Base-by-base conservation (phyloP, 2,797 vertebrate genomes). In the Echeneis naucrates region DNA sequence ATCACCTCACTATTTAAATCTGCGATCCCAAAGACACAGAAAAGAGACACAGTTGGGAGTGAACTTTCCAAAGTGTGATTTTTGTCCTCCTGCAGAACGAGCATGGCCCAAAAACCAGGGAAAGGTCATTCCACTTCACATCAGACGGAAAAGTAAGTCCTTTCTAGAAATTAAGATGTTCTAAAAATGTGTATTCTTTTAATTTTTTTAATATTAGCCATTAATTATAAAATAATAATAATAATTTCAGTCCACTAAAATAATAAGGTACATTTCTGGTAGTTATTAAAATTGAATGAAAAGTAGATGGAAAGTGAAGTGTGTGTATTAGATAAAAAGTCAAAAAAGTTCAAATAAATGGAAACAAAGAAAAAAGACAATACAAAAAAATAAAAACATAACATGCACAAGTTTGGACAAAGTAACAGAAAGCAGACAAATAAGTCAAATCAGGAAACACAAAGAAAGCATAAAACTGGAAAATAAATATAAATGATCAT, bases 11-110 rank as follows among this genome's bases (percentile, higher is more conserved):
- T 67, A 55, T 65, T 75, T 68, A 55, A 74, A 85, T 73, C 51
- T 66, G 24, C 32, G 70, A 77, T 57, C 73, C 72, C 76, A 63
- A 58, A 77, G 80, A 73, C 82, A 67, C 61, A 2, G 59, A 77
- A 50, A 52, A 69, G 62, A 82, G 79, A 72, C 72, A 73, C 33
- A 30, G 33, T 52, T 40, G 42, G 52, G 48, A 50, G 61, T 8
- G n/a, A 80, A 77, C 73, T 78, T 68, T 79, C 5, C 21, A 17
- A 17, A 45, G 70, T 51, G 24, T 30, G 40, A 55, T 47, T 19
- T 21, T 12, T 63, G 55, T 73, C 33, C 60, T 19, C 4, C 24
- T 62, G 48, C 48, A 51, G 44, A 55, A 47, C 33, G 40, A 77
- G 63, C 27, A 12, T 16, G 38, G 45, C 10, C 21, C 3, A 35